Base-by-base conservation (phyloP, 2,888 invertebrate species). In the Corbicula japonica region DNA sequence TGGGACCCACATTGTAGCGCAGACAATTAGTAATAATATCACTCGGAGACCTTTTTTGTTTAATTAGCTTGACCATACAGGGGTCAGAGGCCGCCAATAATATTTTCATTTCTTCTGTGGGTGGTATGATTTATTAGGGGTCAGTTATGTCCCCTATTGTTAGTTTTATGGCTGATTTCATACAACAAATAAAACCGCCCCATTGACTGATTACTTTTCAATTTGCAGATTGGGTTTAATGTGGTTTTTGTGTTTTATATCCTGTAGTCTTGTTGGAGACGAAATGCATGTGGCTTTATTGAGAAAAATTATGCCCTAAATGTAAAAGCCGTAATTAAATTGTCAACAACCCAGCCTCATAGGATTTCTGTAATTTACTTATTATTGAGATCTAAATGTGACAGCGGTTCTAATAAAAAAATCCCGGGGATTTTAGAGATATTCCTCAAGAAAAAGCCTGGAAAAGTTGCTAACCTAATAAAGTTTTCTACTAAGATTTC, bases 101-200 rank as follows among this genome's bases (percentile, higher is more conserved):
- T 76, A 73, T 76, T 76, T 69, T 73, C 69, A 72, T 75, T 75
- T 61, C 56, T 71, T 48, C 62, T 56, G 63, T 65, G 76, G 72
- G 69, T 48, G 72, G 52, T 48, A 69, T 76, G 76, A 80, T 80
- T 76, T 80, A 80, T 76, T 73, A 72, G 76, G 69, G 76, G 80
- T 76, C 72, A 72, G 73, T 35, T 26, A 44, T 76, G 65, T 60
- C 76, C 80, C 72, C 80, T 80, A 76, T 80, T 80, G 80, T 80
- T 76, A 61, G 46, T 65, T 73, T 80, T 76, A 76, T 73, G 76
- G 54, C 56, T 52, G 50, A 44, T 65, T 46, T 41, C 65, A 44
- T 28, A 63, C 35, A 50, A 58, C 65, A 76, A 76, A 71, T 66
- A 76, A 35, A 65, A 76, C 48, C 60, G 23, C 18, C 60, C 58